Evolutionary conservation across 1,140 invertebrate genomes (phyloP).

Genomic region (Drosophila nigrodunni): DNA sequence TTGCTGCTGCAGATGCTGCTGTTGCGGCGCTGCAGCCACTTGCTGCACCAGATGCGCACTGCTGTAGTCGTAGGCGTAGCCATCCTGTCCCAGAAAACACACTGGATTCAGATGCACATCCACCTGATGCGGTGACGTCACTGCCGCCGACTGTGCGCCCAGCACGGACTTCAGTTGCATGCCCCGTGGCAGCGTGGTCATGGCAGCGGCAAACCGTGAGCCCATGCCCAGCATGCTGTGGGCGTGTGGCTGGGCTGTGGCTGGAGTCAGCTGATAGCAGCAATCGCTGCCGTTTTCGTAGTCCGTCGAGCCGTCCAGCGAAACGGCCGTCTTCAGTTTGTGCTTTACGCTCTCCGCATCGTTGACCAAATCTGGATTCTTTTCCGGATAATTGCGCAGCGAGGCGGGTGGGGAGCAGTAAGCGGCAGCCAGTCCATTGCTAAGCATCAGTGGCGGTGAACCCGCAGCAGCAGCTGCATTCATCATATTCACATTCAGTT

Average conservation of each 20-base stretch:
- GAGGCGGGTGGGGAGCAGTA: conserved; percentile 80
- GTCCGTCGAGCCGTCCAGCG: conserved; percentile 81
- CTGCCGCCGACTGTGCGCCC: conserved; percentile 9
- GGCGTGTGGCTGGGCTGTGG: conserved; percentile 42
- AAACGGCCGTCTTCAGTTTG: conserved; percentile 86
- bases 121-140: conserved; percentile 86
- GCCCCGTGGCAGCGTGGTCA: conserved; percentile 85
- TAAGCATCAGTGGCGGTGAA: conserved; percentile 62
- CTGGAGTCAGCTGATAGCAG: conserved; percentile 79
- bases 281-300: conserved; percentile 79
- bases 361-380: conserved; percentile 91
- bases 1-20: conserved; percentile 44
- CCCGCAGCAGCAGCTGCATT: conserved; percentile 55
- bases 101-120: conserved; percentile 89
- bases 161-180: conserved; percentile 78
- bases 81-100: conserved; percentile 90
- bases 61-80: conserved; percentile 92
- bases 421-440: conserved; percentile 63
- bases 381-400: conserved; percentile 87
- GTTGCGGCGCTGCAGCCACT: conserved; percentile 46
- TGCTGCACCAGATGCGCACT: conserved; percentile 76
- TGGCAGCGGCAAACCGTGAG: conserved; percentile 81
- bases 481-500: conserved; percentile 74
- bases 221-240: conserved; percentile 64
- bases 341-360: conserved; percentile 89